Evolutionary conservation across 2,113 vertebrate genomes (phyloP).

Genomic region (Illadopsis cleaveri): DNA sequence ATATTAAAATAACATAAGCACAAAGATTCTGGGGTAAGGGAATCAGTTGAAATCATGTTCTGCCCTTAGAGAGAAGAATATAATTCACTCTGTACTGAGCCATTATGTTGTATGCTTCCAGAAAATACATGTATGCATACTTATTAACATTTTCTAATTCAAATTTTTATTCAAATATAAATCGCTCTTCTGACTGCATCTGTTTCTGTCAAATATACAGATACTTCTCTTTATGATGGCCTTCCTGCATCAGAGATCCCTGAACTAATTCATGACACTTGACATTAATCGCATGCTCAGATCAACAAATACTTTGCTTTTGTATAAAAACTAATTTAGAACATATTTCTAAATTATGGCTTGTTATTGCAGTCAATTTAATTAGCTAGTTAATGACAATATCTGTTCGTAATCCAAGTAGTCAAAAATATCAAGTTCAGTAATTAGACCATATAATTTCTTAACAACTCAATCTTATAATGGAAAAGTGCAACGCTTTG

Average conservation of each 20-base stretch:
- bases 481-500: slow-evolving; percentile 50
- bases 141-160: slow-evolving; percentile 28
- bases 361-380: slow-evolving; percentile 75
- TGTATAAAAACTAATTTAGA: slow-evolving; percentile 73
- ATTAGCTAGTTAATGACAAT: slow-evolving; percentile 77
- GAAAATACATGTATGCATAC: background rate
- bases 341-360: slow-evolving; percentile 74
- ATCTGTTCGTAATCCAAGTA: slow-evolving; percentile 76
- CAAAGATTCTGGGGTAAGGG: background rate
- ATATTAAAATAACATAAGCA: background rate
- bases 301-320: slow-evolving; percentile 73
- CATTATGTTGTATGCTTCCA: background rate
- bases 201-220: slow-evolving; percentile 25
- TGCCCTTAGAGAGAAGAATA: background rate
- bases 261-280: slow-evolving; percentile 66
- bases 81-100: background rate
- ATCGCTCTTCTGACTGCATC: background rate
- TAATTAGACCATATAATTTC: slow-evolving; percentile 73
- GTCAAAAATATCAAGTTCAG: slow-evolving; percentile 74
- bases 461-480: slow-evolving; percentile 74
- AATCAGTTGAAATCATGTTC: background rate
- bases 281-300: slow-evolving; percentile 72
- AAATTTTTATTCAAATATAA: slow-evolving; percentile 21
- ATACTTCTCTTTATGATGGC: background rate
- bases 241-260: slow-evolving; percentile 46